Evolutionary conservation across 2,797 vertebrate genomes (phyloP).

Genomic region (Sternotherus odoratus): DNA sequence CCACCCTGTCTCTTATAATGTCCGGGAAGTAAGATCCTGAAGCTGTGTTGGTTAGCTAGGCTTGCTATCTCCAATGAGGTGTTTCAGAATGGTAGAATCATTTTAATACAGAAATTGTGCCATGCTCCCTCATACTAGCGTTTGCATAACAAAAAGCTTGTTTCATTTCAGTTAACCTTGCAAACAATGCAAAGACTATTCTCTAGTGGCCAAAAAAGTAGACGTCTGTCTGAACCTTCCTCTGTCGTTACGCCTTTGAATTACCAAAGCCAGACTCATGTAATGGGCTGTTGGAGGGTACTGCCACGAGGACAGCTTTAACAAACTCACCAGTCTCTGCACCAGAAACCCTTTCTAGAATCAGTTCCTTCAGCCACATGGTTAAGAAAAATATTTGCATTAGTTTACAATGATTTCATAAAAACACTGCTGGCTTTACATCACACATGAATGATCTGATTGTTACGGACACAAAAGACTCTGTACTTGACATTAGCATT

Average conservation of each 20-base stretch:
- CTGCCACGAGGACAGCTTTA: too few species aligned
- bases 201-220: accelerated
- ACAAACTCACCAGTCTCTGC: too few species aligned
- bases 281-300: too few species aligned
- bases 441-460: neutral
- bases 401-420: too few species aligned
- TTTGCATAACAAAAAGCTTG: neutral
- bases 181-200: accelerated
- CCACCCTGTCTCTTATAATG: neutral
- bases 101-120: accelerated
- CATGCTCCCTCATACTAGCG: accelerated
- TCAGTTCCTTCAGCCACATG: neutral
- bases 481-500: neutral
- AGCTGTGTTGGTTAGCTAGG: neutral
- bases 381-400: neutral
- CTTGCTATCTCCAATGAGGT: too few species aligned
- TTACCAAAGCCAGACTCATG: too few species aligned
- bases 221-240: neutral
- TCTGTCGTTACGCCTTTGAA: too few species aligned
- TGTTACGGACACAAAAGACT: too few species aligned
- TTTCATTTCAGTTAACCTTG: neutral
- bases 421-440: neutral
- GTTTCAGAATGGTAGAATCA: accelerated
- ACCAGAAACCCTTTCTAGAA: neutral
- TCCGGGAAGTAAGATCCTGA: neutral